phyloP scores from a whole-genome alignment of 2,888 invertebrate species.

The Merodon equestris region DNA sequence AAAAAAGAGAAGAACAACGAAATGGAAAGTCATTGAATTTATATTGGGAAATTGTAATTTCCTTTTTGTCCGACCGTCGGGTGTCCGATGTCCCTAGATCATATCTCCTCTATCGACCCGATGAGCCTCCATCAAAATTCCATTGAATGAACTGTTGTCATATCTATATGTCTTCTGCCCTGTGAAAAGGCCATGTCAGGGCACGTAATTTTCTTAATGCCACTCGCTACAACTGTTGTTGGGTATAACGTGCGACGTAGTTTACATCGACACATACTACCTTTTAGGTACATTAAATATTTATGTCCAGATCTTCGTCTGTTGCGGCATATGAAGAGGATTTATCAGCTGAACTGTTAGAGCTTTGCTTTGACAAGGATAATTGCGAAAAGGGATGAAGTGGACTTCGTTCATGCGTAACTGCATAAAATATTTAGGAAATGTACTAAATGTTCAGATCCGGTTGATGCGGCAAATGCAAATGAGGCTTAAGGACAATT shows the following conservation, averaged over 20 bases:
- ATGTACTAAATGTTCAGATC: no score
- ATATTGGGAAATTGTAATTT: constrained; percentile 41
- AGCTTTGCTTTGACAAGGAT: background rate
- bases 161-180: no score
- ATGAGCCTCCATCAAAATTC: constrained; percentile 3
- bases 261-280: background rate
- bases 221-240: background rate
- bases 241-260: no score
- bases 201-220: constrained; percentile 1
- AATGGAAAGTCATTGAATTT: constrained; percentile 28
- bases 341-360: background rate
- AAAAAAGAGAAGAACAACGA: background rate
- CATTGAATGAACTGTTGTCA: background rate
- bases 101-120: no score
- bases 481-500: background rate
- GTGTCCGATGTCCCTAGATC: background rate
- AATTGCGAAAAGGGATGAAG: background rate
- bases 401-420: background rate
- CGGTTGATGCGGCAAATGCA: background rate
- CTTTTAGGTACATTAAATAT: background rate
- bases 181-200: background rate
- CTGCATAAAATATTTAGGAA: background rate
- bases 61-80: constrained; percentile 6
- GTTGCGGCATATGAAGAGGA: background rate
- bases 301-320: background rate